Evolutionary conservation across 1,140 invertebrate genomes (phyloP).

Genomic region (Subanguina moxae): DNA sequence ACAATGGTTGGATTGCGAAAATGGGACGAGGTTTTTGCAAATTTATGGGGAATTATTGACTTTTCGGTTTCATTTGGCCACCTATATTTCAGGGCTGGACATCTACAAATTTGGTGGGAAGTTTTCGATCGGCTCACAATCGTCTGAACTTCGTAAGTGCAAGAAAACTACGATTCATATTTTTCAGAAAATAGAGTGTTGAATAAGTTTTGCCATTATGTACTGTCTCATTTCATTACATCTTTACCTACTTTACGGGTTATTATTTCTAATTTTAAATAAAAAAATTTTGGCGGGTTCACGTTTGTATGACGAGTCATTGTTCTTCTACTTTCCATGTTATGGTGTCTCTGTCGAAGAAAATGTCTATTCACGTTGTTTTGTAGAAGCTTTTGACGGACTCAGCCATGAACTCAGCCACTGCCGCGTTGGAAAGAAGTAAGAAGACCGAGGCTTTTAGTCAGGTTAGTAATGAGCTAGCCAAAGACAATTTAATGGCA

Average conservation of each 20-base stretch:
- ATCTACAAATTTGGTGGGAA: slow-evolving; percentile 24
- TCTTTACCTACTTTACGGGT: too few species aligned
- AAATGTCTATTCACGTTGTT: too few species aligned
- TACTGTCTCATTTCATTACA: too few species aligned
- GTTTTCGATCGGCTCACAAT: slow-evolving; percentile 15
- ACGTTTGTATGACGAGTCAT: background rate
- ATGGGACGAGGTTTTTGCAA: slow-evolving; percentile 27
- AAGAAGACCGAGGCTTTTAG: slow-evolving; percentile 10
- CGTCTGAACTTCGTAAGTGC: too few species aligned
- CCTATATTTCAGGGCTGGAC: slow-evolving; percentile 8
- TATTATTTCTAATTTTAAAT: background rate
- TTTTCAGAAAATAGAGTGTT: too few species aligned
- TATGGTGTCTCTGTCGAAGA: too few species aligned
- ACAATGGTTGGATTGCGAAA: slow-evolving; percentile 28
- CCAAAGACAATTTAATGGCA: too few species aligned
- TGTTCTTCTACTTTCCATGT: too few species aligned
- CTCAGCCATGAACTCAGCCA: background rate
- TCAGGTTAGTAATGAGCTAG: too few species aligned
- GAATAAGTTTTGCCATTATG: too few species aligned
- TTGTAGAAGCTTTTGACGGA: background rate
- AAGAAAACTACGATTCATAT: too few species aligned
- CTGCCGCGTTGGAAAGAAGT: slow-evolving; percentile 1
- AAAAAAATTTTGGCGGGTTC: background rate
- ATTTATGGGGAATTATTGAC: too few species aligned
- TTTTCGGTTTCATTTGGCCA: background rate